These are phyloP conservation scores for Oreocharis arfaki DNA, from an alignment of 2,113 vertebrate species.

Conservation along the genomic window DNA sequence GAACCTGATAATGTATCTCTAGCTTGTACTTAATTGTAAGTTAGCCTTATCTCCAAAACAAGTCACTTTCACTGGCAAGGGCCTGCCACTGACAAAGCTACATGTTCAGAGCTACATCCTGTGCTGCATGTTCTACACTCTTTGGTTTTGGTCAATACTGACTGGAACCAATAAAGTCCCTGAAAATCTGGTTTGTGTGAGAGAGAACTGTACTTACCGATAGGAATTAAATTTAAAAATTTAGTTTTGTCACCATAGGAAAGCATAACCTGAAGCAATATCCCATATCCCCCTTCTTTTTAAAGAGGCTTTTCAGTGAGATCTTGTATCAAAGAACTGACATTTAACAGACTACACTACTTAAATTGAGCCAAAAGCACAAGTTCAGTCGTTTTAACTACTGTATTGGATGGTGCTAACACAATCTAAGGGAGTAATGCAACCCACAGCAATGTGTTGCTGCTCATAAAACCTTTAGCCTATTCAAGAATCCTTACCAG, in stretches of 20 bases:
- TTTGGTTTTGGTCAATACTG: neutral
- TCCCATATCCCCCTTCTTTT: neutral
- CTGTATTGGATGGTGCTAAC: fast-evolving
- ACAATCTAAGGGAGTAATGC: neutral
- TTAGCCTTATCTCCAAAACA: neutral
- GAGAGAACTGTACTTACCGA: neutral
- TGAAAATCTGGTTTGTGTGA: neutral
- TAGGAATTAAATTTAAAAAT: neutral
- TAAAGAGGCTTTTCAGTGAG: neutral
- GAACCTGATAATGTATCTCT: neutral
- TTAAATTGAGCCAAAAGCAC: neutral
- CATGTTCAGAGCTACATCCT: neutral
- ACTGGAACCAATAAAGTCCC: neutral
- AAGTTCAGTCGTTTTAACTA: neutral
- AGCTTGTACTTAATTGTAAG: neutral
- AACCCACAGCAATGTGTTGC: neutral
- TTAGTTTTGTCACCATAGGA: neutral
- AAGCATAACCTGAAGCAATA: neutral
- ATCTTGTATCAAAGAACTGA: neutral
- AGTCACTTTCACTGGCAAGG: neutral
- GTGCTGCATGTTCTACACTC: neutral
- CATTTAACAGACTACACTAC: neutral
- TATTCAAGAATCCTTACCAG: neutral
- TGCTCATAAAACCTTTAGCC: neutral
- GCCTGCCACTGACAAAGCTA: neutral